Evolutionary conservation across 2,113 vertebrate species (phyloP), one percentile per base, ranked within the genome.

Genomic region (Coreoperca whiteheadi): DNA sequence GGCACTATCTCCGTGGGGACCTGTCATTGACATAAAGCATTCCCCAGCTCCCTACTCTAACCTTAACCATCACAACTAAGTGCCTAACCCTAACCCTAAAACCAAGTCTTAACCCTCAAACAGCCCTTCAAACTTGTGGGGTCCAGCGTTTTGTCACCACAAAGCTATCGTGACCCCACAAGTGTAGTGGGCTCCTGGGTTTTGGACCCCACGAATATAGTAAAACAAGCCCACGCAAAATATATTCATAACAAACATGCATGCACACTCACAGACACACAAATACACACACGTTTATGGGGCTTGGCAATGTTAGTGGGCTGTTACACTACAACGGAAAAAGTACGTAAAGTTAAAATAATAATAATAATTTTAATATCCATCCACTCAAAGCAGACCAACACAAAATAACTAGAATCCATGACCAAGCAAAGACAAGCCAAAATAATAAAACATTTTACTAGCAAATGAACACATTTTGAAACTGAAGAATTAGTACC

Each of bases 261-360:
- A 51, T 20, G 25, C 74, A 67, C 64, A 39, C 41, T 41, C 41
- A 21, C 9, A 30, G 6, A 39, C 41, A 48, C 25, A 25, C 72
- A 74, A 37, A 37, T 21, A 79, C 39, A 74, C 74, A 83, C 71
- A 66, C 81, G 71, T 82, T 69, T n/a, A 73, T 74, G 82, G 83
- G 80, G 69, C 56, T 87, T 83, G 71, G 70, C 65, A 87, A 81
- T 53, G 4, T 83, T 85, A 77, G 37, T 77, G 70, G 79, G 80
- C 68, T 23, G n/a, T 86, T 82, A 53, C 34, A 79, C 57, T 43
- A 77, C 25, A 28, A 46, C 72, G 6, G 32, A 56, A 48, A 48
- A 57, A 32, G 25, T 4, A 43, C 71, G 53, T 23, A 69, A 73
- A 74, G 5, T 37, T 53, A 63, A 43, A 5, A 25, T 11, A 6